A percentile compares a stretch with the other conserved stretches of the same genome.
phyloP scores from a whole-genome alignment of 23 tunicate species.

The Styela clava region DNA sequence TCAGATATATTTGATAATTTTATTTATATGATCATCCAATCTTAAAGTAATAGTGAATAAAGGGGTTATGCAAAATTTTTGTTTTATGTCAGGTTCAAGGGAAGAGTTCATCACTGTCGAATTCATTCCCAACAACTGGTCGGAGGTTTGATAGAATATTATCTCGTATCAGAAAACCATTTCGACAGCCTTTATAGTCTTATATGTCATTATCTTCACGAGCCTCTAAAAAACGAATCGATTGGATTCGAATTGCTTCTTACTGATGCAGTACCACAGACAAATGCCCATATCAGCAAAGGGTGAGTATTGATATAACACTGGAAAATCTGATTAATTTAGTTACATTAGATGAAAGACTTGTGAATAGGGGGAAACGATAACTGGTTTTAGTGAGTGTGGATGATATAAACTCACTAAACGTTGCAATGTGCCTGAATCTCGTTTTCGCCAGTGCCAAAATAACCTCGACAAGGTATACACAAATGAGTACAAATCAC shows the following conservation, averaged over 20 bases:
- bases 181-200: constrained; percentile 82
- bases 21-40: no score
- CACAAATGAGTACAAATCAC: no score
- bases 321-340: not conserved
- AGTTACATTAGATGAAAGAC: no score
- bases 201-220: constrained; percentile 66
- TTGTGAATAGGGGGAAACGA: no score
- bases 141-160: constrained; percentile 33
- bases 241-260: constrained; percentile 57
- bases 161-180: constrained; percentile 29
- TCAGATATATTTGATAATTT: not conserved
- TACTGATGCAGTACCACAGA: constrained; percentile 78
- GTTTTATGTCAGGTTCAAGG: constrained; percentile 48
- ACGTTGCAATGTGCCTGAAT: no score
- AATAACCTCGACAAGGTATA: no score
- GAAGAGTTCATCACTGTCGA: constrained; percentile 71
- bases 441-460: no score
- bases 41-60: no score
- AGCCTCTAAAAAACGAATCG: constrained; percentile 51
- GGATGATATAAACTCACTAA: no score
- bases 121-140: constrained; percentile 47
- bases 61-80: no score
- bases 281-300: constrained; percentile 81
- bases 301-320: constrained; percentile 41
- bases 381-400: no score